A percentile compares a stretch with the other conserved stretches of the same genome.
Evolutionary conservation across 37 sponge, comb jelly and placozoan genomes (phyloP).

Genomic region (Hexactinellida sp.): DNA sequence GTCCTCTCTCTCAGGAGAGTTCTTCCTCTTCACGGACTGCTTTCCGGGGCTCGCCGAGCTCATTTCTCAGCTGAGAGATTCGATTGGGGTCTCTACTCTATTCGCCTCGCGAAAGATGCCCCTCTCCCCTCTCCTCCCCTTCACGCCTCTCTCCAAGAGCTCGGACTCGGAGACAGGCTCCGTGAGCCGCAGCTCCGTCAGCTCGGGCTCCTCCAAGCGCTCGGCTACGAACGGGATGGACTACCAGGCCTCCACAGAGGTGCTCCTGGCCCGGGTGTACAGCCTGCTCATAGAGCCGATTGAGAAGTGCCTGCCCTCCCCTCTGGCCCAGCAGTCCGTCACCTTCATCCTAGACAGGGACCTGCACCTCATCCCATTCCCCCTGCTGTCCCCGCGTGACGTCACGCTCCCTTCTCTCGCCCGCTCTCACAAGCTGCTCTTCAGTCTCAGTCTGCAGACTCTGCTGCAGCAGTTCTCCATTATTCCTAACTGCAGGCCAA

Average conservation of each 20-base stretch:
- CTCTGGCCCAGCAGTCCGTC: conserved; percentile 15
- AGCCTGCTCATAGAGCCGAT: conserved; percentile 65
- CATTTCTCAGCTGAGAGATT: not conserved
- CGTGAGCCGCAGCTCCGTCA: conserved; percentile 47
- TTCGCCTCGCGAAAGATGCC: not conserved
- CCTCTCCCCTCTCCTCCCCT: conserved; percentile 10
- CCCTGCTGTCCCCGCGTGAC: conserved; percentile 33
- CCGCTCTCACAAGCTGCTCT: not conserved
- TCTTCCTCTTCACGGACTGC: not conserved
- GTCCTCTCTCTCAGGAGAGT: not conserved
- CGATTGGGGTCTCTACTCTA: not conserved
- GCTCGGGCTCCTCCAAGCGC: conserved; percentile 19
- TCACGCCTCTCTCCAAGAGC: conserved; percentile 8
- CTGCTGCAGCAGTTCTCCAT: not conserved
- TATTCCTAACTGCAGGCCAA: not conserved
- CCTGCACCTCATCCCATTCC: conserved; percentile 77
- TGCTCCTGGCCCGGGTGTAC: conserved; percentile 30
- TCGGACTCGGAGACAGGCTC: conserved; percentile 44
- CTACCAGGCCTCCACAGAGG: conserved; percentile 52
- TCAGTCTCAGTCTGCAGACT: not conserved
- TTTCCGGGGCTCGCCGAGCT: not conserved
- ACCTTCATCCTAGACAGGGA: conserved; percentile 57
- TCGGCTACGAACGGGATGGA: conserved; percentile 20
- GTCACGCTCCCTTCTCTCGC: not conserved
- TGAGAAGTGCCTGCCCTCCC: conserved; percentile 57